Base-by-base conservation (phyloP, 1,140 invertebrate species). In the Phortica variegata region DNA sequence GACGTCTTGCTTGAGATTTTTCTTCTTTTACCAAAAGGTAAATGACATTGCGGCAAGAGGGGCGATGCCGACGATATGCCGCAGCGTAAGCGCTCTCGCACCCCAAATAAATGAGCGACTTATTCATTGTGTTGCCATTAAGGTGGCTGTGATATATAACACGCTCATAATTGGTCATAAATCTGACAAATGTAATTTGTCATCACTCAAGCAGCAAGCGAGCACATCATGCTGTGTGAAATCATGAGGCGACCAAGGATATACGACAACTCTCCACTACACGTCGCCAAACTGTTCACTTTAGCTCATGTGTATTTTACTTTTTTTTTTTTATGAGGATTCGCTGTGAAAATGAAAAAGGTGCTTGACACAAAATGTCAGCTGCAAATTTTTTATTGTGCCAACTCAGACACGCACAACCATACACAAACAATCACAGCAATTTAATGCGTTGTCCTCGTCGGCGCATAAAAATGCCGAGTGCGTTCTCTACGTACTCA, bases 151-250 rank as follows among this genome's bases (percentile, higher is more conserved):
- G 65, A 69, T 68, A 69, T 73, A 73, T 73, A 73, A 73, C 70
- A 73, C 69, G 62, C 70, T 73, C 70, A 73, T 73, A 73, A 73
- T 73, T 73, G 70, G 70, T 73, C 70, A 73, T 73, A 73, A 73
- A 73, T 73, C 70, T 73, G 70, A 73, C 70, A 73, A 73, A 73
- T 60, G 70, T 73, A 73, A 73, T 73, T 73, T 73, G 70, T 73
- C 70, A 73, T 70, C 70, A 73, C 70, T 73, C 65, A 68, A 69
- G 65, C 65, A 54, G 61, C 43, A 23, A 59, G 56, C 45, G 34
- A 58, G 17, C 20, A 6, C 26, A 12, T 29, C 6, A 29, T 12
- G 6, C 26, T 29, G 26, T 31, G 7, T 7, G 29, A 7, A 31
- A 31, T 12, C 7, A 31, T 12, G 29, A 31, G 29, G 7, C 20